Percentiles rank a stretch among this genome's conserved stretches.
These are phyloP conservation scores for Drosophila kikkawai DNA, from an alignment of 1,140 invertebrate species.

Conservation along the genomic window DNA sequence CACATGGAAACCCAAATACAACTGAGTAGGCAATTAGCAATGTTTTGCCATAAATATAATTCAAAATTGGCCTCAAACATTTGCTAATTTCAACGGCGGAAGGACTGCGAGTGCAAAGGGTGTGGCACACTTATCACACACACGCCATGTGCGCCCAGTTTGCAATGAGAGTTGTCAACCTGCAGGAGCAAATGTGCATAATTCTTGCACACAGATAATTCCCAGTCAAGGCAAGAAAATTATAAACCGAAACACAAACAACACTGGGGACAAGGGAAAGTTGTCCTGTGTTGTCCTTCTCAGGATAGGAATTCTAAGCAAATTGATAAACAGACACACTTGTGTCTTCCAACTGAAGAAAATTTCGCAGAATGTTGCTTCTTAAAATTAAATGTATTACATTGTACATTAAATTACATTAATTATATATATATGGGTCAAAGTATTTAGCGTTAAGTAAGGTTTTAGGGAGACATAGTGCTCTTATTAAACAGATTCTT, in stretches of 20 bases:
- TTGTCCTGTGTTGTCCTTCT: slow-evolving; percentile 14
- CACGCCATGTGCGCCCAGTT: slow-evolving; percentile 48
- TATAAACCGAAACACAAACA: slow-evolving; percentile 54
- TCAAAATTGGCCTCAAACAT: slow-evolving; percentile 58
- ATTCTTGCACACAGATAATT: slow-evolving; percentile 65
- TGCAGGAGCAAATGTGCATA: slow-evolving; percentile 75
- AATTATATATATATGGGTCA: no score
- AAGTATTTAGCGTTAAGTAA: no score
- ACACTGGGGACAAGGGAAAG: slow-evolving; percentile 24
- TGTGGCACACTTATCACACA: slow-evolving; percentile 44
- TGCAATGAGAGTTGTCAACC: slow-evolving; percentile 66
- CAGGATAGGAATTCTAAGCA: slow-evolving; percentile 34
- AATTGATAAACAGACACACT: slow-evolving; percentile 61
- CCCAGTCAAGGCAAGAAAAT: slow-evolving; percentile 55
- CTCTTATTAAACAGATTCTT: no score
- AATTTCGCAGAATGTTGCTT: neutral
- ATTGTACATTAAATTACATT: no score
- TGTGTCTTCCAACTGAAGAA: slow-evolving; percentile 13
- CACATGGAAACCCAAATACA: slow-evolving; percentile 55
- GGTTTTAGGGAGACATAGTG: no score
- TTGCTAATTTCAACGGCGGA: slow-evolving; percentile 45
- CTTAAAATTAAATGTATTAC: no score
- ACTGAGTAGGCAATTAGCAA: slow-evolving; percentile 70
- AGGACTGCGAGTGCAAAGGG: slow-evolving; percentile 3
- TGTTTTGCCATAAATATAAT: slow-evolving; percentile 73